These are phyloP conservation scores for Pseudococcus viburni DNA, from an alignment of 2,888 invertebrate genomes.

Conservation along the genomic window DNA sequence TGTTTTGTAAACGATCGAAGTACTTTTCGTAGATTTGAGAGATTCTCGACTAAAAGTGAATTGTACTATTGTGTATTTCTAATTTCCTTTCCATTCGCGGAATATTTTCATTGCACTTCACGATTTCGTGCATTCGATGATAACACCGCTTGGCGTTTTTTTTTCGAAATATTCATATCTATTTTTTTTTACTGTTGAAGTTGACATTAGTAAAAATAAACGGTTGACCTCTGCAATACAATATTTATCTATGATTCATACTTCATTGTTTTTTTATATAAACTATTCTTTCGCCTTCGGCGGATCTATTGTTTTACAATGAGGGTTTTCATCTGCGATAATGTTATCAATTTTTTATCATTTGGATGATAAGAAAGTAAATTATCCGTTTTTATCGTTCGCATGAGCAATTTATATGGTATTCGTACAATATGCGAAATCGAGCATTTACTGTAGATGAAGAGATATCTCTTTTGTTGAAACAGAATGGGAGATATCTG, in stretches of 20 bases:
- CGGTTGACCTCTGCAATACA: conserved; percentile 25
- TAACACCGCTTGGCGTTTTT: not conserved
- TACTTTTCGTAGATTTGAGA: too few species aligned
- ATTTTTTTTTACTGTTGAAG: not conserved
- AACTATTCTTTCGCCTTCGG: not conserved
- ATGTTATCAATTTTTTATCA: conserved; percentile 12
- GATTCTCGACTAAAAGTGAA: too few species aligned
- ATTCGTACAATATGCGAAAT: not conserved
- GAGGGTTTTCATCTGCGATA: not conserved
- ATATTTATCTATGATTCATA: conserved; percentile 16
- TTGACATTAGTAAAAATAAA: not conserved
- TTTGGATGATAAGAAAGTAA: not conserved
- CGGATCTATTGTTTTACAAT: not conserved
- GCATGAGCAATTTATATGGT: not conserved
- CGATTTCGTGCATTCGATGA: not conserved
- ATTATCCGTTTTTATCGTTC: not conserved
- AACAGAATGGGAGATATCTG: not conserved
- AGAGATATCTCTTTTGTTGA: not conserved
- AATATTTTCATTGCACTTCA: not conserved
- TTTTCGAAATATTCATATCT: not conserved
- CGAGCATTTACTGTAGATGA: too few species aligned
- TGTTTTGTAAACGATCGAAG: too few species aligned
- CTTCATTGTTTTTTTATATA: not conserved
- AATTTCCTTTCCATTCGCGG: not conserved
- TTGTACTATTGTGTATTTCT: too few species aligned